Conservation (phyloP, 35 echinoderm and acorn worm species). For the Heliocidaris tuberculata region DNA sequence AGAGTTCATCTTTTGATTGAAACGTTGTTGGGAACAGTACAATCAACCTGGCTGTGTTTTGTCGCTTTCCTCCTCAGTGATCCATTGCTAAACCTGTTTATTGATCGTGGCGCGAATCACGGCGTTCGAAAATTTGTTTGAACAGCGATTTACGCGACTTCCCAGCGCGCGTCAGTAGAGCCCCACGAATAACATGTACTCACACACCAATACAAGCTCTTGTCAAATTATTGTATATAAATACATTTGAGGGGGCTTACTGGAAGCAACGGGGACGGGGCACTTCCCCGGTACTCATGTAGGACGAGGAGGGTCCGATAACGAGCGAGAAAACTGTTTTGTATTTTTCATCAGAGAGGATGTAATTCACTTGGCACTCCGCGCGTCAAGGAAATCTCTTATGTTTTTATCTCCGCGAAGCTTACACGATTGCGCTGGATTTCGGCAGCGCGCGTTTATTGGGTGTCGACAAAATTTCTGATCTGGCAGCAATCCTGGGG, state of each 20-base stretch:
- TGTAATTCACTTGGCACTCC: background rate
- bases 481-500: background rate
- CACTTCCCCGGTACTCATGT: background rate
- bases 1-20: conserved; percentile 9
- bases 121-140: conserved; percentile 34
- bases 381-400: background rate
- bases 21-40: conserved; percentile 37
- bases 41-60: conserved; percentile 23
- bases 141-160: conserved; percentile 37
- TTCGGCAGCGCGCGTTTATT: conserved; percentile 32
- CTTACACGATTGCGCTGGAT: conserved; percentile 24
- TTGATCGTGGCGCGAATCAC: background rate
- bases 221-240: conserved; percentile 29
- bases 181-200: background rate
- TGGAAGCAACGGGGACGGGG: background rate
- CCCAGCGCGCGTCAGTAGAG: conserved; percentile 11
- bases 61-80: background rate
- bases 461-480: background rate
- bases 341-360: background rate
- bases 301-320: background rate
- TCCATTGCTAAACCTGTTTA: conserved; percentile 15
- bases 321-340: conserved; percentile 19
- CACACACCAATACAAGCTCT: background rate
- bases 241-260: conserved; percentile 38
- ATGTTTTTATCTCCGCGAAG: conserved; percentile 1